Base-by-base conservation (phyloP, 2,113 vertebrate species). In the Pavo muticus region DNA sequence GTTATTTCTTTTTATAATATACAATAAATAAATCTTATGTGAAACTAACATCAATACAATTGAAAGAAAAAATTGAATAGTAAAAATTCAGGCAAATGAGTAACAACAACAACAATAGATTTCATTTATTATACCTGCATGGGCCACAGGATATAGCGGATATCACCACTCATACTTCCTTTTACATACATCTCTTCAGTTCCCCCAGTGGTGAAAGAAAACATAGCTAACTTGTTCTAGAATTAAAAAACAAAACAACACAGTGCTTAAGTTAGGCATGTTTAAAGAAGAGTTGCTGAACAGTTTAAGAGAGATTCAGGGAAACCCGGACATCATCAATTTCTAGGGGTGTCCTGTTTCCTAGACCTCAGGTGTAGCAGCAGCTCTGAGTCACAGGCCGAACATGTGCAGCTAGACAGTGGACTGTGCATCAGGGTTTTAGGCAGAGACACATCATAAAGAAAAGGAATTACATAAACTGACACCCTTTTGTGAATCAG, bases 161-260 rank as follows among this genome's bases (percentile, higher is more conserved):
- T 93, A 57, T 98, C 95, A 21, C 97, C 97, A 2, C 8, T 40
- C 15, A 85, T 57, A 14, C 94, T 47, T 5, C 27, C 54, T 11
- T 94, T 96, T 18, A 85, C 37, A 79, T 91, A 98, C 87, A 95
- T 91, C 39, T 96, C 88, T 6, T 61, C 30, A 2, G 56, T 50
- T 84, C 96, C 67, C 68, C 98, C 97, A 1, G 98, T 98, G 54
- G 98, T 98, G 45, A 98, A 82, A 11, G 98, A 98, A 40, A 98
- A 96, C 11, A 98, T 79, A 48, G 97, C 97, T 78, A 94, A 63
- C 76, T 98, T 98, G 70, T 24, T 89, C 98, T 98, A 94, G 19
- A 39, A 93, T 91, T 37, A 87, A 69, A 54, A 95, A 82, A 39
- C 8, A 16, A 63, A 17, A 63, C 30, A 59, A n/a, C 30, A 18